A percentile compares a stretch with the other conserved stretches of the same genome.
phyloP scores from a whole-genome alignment of 2,888 invertebrate genomes.

The Eristalinus sepulchralis region DNA sequence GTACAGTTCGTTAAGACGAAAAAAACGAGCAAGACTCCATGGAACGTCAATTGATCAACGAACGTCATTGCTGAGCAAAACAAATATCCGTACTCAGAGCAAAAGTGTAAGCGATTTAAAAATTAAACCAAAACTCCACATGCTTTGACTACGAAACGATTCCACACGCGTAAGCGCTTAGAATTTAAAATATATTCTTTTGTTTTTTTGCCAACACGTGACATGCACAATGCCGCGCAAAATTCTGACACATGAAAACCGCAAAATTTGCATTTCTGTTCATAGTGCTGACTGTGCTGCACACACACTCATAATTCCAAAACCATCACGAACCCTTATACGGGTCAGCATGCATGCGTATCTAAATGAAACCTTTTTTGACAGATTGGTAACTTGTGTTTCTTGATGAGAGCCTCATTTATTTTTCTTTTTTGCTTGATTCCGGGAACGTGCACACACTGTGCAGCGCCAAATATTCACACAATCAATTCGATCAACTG shows the following conservation, averaged over 20 bases:
- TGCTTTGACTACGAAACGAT: conserved; percentile 22
- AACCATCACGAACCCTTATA: neutral
- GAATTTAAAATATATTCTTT: conserved; percentile 4
- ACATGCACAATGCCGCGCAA: neutral
- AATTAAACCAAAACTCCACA: conserved; percentile 51
- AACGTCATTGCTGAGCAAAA: conserved; percentile 33
- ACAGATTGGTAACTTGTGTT: neutral
- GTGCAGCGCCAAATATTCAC: neutral
- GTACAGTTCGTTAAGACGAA: conserved; percentile 1
- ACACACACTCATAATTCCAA: neutral
- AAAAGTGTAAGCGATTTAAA: conserved; percentile 53
- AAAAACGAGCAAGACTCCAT: conserved; percentile 26
- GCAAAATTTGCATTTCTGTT: neutral
- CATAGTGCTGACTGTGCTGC: neutral
- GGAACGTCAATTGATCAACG: conserved; percentile 55
- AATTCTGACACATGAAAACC: neutral
- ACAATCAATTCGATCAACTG: neutral
- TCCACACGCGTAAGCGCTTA: neutral
- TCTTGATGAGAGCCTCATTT: neutral
- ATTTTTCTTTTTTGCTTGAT: neutral
- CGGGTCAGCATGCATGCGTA: neutral
- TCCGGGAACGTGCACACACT: neutral
- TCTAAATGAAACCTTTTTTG: neutral
- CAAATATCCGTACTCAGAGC: neutral
- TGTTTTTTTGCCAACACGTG: neutral